Base-by-base conservation (phyloP, 2,797 vertebrate species). In the Sebastes minor region DNA sequence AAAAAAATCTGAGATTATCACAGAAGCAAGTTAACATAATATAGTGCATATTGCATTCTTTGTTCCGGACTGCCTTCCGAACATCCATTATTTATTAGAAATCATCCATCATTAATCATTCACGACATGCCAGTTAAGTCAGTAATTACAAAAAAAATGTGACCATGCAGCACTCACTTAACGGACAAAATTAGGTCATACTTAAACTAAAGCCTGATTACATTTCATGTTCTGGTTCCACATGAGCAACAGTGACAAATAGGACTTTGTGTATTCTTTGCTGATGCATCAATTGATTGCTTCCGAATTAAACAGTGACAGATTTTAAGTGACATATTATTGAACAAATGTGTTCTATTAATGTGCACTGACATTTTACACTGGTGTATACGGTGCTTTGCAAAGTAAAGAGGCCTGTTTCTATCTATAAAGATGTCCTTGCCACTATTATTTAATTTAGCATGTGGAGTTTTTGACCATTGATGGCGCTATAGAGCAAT, bases 71-170 rank as follows among this genome's bases (percentile, higher is more conserved):
- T 49, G 73, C 62, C 72, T 81, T 80, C 65, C 67, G 80, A 85
- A 81, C 80, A 81, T 87, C 60, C 69, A 87, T 91, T 87, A 91
- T 93, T 91, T 90, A 93, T 90, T 76, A 84, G 78, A 69, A 92
- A 94, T 93, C 56, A 92, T 89, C 82, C 71, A 80, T 81, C 92
- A 94, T 94, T 93, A 94, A 93, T 94, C 92, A 93, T 81, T 73
- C 67, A 84, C 78, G 86, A 84, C 86, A 84, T 85, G 81, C 81
- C 86, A 80, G 91, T 94, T 94, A 91, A 92, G 76, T 89, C 79
- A 25, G 86, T 94, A 94, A 95, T 94, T 91, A 92, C 83, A 88
- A 90, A 80, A 83, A 88, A 86, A 90, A 63, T 86, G 81, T 88
- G 88, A 87, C 88, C 91, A 85, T 35, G 85, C 81, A 84, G 86